These are phyloP conservation scores for Onychorhynchus coronatus DNA, from an alignment of 2,113 vertebrate species.

Conservation along the genomic window DNA sequence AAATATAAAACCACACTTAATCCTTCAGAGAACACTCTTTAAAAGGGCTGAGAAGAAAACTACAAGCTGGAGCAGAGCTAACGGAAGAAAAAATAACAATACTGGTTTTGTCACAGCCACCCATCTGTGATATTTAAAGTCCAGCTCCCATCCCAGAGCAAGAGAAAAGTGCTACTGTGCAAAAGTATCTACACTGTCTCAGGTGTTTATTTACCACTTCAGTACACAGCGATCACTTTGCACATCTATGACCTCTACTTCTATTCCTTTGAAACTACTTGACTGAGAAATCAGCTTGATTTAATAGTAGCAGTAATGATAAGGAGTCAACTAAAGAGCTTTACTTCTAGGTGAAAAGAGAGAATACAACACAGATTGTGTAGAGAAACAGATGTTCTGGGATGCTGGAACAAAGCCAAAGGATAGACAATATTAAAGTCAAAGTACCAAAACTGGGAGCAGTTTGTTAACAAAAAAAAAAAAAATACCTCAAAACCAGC, in stretches of 20 bases:
- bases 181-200: not conserved
- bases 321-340: not conserved
- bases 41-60: not conserved
- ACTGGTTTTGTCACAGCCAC: not conserved
- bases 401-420: not conserved
- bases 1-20: not conserved
- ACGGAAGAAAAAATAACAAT: rapidly evolving
- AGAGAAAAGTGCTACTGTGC: not conserved
- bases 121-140: not conserved
- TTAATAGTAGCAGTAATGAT: not conserved
- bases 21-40: not conserved
- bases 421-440: not conserved
- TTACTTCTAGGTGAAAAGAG: not conserved
- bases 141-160: not conserved
- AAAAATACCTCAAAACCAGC: not conserved
- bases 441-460: not conserved
- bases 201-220: not conserved
- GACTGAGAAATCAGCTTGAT: not conserved
- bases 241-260: not conserved
- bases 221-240: not conserved
- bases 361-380: not conserved
- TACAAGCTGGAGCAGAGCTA: not conserved
- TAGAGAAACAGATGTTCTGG: not conserved
- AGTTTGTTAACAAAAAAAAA: not conserved
- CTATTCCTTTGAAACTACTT: not conserved